A percentile compares a stretch with the other conserved stretches of the same genome.
Conservation (phyloP, 2,797 vertebrate species). For the Melanogrammus aeglefinus region DNA sequence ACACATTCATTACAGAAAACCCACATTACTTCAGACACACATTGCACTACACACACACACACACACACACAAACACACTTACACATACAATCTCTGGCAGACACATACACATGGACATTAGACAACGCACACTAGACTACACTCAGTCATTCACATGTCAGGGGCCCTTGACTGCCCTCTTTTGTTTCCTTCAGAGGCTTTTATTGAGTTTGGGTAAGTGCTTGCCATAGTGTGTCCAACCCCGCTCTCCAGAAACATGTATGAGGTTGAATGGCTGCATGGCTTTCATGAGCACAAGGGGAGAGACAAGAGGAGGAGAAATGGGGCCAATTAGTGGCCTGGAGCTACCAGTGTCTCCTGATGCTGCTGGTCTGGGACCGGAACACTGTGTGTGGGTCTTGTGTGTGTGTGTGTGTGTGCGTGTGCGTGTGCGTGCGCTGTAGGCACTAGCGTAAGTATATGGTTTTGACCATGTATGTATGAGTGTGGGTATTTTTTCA, state of each 20-base stretch:
- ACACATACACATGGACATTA: neutral
- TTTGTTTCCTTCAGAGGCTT: constrained; percentile 31
- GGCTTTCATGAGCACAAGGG: constrained; percentile 57
- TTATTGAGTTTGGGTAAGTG: constrained; percentile 53
- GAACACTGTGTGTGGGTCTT: constrained; percentile 15
- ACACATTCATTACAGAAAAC: no score
- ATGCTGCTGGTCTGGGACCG: constrained; percentile 43
- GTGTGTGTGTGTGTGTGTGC: constrained; percentile 23
- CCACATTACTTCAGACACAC: no score
- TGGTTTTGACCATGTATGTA: constrained; percentile 2
- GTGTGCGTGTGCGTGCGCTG: constrained; percentile 14
- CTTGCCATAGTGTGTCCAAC: constrained; percentile 40
- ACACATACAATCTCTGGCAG: constrained; percentile 21
- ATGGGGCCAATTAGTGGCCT: constrained; percentile 68
- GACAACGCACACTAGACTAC: neutral
- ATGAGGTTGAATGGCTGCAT: constrained; percentile 46
- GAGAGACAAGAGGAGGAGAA: constrained; percentile 59
- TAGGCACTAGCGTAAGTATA: neutral
- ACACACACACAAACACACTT: constrained; percentile 63
- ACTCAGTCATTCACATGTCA: constrained; percentile 27
- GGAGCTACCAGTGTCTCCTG: constrained; percentile 54
- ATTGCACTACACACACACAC: no score
- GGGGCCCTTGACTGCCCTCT: constrained; percentile 42
- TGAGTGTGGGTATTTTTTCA: neutral
- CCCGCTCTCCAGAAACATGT: constrained; percentile 48